These are phyloP conservation scores for Sus scrofa DNA, from an alignment of 2,113 vertebrate species.

Conservation along the genomic window DNA sequence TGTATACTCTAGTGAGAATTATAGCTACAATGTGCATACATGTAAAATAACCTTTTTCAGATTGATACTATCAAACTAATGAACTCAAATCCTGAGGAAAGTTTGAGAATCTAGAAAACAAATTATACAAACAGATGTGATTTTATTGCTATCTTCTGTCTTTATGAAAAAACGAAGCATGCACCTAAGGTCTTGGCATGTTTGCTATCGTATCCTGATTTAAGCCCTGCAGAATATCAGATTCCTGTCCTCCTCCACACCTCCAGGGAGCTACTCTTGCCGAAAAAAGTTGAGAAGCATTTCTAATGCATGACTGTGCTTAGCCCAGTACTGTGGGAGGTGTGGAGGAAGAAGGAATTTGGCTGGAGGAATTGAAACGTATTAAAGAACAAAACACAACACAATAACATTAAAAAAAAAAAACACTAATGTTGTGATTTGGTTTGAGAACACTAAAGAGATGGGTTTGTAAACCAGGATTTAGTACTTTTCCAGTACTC, in stretches of 20 bases:
- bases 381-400: slow-evolving; percentile 48
- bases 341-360: slow-evolving; percentile 69
- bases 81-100: slow-evolving; percentile 3
- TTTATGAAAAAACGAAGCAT: background rate
- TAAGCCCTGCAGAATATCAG: slow-evolving; percentile 5
- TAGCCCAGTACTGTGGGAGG: slow-evolving; percentile 58
- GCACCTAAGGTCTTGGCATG: background rate
- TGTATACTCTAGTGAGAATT: background rate
- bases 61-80: background rate
- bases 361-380: slow-evolving; percentile 37
- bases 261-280: slow-evolving; percentile 12
- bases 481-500: slow-evolving; percentile 32
- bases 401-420: slow-evolving; percentile 10
- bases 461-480: background rate
- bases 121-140: background rate
- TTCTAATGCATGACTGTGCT: slow-evolving; percentile 51
- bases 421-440: slow-evolving; percentile 36
- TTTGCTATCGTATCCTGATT: background rate
- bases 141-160: background rate
- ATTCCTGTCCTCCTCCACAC: slow-evolving; percentile 58
- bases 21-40: background rate
- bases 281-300: background rate
- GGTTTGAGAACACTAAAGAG: slow-evolving; percentile 27
- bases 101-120: background rate
- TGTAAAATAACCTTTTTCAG: background rate